These are phyloP conservation scores for Eupithecia exiguata DNA, from an alignment of 2,888 invertebrate genomes.

Conservation along the genomic window DNA sequence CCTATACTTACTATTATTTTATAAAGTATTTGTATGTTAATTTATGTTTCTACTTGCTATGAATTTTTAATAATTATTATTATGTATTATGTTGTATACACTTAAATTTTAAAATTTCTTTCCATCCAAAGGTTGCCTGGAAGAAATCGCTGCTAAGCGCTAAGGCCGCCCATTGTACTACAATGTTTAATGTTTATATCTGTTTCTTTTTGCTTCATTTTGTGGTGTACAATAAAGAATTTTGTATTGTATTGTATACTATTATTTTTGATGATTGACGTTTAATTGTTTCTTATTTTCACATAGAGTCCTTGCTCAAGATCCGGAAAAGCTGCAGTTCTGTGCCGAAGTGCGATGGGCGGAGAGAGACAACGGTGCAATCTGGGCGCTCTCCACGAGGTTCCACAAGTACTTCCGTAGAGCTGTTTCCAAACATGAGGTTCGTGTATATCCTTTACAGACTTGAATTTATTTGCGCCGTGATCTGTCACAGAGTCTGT, in stretches of 20 bases:
- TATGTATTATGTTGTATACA: too few species aligned
- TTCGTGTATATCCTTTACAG: background rate
- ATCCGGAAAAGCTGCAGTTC: slow-evolving; percentile 89
- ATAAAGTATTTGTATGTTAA: too few species aligned
- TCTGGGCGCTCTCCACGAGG: slow-evolving; percentile 90
- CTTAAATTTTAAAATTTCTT: too few species aligned
- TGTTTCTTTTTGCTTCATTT: too few species aligned
- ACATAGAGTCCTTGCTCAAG: slow-evolving; percentile 89
- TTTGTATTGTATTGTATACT: too few species aligned
- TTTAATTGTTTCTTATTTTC: background rate
- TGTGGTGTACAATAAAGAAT: too few species aligned
- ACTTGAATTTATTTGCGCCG: background rate
- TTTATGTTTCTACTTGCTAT: too few species aligned
- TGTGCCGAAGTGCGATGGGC: slow-evolving; percentile 89
- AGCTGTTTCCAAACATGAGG: slow-evolving; percentile 86
- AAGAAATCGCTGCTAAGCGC: too few species aligned
- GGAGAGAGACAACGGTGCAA: slow-evolving; percentile 86
- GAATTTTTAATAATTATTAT: too few species aligned
- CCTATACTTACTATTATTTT: background rate
- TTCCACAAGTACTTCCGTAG: slow-evolving; percentile 92
- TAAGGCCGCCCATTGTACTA: too few species aligned
- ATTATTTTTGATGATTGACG: background rate
- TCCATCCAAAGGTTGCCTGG: too few species aligned
- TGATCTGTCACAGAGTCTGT: background rate
- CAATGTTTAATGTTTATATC: too few species aligned